These are phyloP conservation scores for Phymatocera aterrima DNA, from an alignment of 2,888 invertebrate genomes.

Conservation along the genomic window DNA sequence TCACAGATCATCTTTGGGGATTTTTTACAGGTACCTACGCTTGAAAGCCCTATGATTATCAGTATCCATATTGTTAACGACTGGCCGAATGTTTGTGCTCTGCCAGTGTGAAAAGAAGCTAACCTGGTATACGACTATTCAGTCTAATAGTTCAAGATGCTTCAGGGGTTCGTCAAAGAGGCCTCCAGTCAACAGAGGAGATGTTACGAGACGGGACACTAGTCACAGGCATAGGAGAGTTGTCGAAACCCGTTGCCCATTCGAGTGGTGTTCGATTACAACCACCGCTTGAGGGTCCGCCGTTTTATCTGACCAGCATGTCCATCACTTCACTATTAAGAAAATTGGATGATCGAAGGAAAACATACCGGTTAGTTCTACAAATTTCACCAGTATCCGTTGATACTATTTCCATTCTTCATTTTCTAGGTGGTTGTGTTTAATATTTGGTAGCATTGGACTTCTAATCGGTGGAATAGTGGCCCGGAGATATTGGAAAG, in stretches of 20 bases:
- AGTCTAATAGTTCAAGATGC: conserved; percentile 15
- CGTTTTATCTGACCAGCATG: conserved; percentile 88
- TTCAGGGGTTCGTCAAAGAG: conserved; percentile 86
- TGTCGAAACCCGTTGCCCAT: conserved; percentile 78
- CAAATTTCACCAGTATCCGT: not conserved
- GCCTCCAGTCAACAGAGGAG: conserved; percentile 91
- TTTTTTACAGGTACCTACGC: conserved; percentile 81
- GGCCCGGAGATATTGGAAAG: conserved; percentile 75
- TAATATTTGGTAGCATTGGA: conserved; percentile 78
- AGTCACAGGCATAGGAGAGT: conserved; percentile 87
- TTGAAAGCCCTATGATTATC: not conserved
- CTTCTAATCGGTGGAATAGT: conserved; percentile 76
- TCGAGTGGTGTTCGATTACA: conserved; percentile 83
- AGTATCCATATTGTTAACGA: not conserved
- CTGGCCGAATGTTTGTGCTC: not conserved
- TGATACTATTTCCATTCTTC: conserved; percentile 11
- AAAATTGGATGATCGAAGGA: conserved; percentile 83
- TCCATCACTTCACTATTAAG: conserved; percentile 86
- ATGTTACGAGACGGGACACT: conserved; percentile 89
- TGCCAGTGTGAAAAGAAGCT: not conserved
- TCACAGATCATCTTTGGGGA: conserved; percentile 89
- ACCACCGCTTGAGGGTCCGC: conserved; percentile 83
- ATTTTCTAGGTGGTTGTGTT: conserved; percentile 74
- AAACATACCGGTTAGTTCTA: conserved; percentile 79
- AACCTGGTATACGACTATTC: not conserved